Conservation (phyloP, 2,888 invertebrate genomes). For the Lycaena phlaeas region DNA sequence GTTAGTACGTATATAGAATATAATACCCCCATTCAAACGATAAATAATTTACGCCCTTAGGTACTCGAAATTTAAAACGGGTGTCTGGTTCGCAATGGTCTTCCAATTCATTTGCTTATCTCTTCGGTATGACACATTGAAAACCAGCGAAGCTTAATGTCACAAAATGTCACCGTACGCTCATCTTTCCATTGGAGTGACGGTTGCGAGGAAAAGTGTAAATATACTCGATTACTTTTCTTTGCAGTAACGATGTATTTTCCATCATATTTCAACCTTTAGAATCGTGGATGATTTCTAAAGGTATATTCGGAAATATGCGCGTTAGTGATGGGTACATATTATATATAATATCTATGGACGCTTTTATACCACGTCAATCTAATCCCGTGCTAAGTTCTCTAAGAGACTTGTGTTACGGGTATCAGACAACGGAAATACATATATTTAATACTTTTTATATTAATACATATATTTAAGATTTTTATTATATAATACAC, state of each 20-base stretch:
- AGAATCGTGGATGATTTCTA: slow-evolving; percentile 1
- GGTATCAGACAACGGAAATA: too few relatives aligned
- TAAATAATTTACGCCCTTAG: slow-evolving; percentile 10
- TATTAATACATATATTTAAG: too few relatives aligned
- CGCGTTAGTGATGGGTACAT: too few relatives aligned
- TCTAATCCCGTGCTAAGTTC: too few relatives aligned
- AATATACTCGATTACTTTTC: slow-evolving; percentile 6
- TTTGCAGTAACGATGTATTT: background rate
- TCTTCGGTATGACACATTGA: slow-evolving; percentile 61
- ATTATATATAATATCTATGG: too few relatives aligned
- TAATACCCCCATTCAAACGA: background rate
- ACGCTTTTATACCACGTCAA: too few relatives aligned
- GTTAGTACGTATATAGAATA: background rate
- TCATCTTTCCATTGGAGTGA: slow-evolving; percentile 10
- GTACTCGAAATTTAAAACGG: slow-evolving; percentile 34
- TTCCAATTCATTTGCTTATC: slow-evolving; percentile 72
- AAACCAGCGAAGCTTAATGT: slow-evolving; percentile 66
- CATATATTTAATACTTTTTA: too few relatives aligned
- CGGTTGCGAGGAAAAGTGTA: background rate
- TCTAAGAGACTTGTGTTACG: too few relatives aligned
- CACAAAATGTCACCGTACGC: slow-evolving; percentile 50
- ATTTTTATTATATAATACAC: too few relatives aligned
- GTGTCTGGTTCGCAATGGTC: slow-evolving; percentile 40
- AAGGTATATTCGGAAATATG: too few relatives aligned
- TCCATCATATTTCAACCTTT: background rate